These are phyloP conservation scores for Saiga tatarica DNA, from an alignment of 2,113 vertebrate species.

Conservation along the genomic window DNA sequence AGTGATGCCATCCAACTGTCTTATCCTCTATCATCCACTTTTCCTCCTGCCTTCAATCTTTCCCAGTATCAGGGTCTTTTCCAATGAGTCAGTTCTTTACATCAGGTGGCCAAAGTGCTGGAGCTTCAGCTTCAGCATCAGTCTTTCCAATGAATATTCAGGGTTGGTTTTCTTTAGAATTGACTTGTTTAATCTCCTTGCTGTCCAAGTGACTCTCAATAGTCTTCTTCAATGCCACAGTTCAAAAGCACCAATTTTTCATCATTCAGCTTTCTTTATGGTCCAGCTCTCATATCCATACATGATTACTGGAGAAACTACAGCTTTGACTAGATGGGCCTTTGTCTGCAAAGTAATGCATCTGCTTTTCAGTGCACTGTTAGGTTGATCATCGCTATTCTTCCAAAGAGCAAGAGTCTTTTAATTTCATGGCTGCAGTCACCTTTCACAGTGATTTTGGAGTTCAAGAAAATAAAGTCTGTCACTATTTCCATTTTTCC, in stretches of 20 bases:
- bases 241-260: not conserved
- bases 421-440: not conserved
- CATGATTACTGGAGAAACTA: not conserved
- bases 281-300: not conserved
- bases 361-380: not conserved
- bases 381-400: not conserved
- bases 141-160: not conserved
- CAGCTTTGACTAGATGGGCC: not conserved
- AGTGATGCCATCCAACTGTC: not conserved
- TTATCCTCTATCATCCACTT: not conserved
- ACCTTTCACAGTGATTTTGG: not conserved
- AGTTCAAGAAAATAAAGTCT: not conserved
- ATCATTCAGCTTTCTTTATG: not conserved
- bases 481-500: not conserved
- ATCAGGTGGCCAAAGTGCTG: not conserved
- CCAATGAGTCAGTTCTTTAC: not conserved
- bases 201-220: not conserved
- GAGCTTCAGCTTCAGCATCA: not conserved
- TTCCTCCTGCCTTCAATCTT: not conserved
- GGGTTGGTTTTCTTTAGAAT: not conserved
- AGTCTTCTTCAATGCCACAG: not conserved
- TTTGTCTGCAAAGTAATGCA: not conserved
- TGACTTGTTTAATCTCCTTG: not conserved
- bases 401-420: not conserved
- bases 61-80: not conserved